These are phyloP conservation scores for Unio pictorum DNA, from an alignment of 2,888 invertebrate genomes.

Conservation along the genomic window DNA sequence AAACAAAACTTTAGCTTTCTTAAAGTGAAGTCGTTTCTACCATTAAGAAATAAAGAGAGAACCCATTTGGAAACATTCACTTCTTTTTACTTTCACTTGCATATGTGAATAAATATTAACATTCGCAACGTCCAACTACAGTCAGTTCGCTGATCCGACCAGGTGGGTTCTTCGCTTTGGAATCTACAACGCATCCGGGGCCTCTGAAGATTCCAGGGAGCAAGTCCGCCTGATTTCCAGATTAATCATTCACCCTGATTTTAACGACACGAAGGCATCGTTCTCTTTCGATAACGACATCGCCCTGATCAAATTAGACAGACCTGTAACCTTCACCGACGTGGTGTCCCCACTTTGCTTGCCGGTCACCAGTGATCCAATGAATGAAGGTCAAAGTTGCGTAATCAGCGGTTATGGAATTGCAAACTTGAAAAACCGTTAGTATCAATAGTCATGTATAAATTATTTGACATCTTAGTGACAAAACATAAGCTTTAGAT, in stretches of 20 bases:
- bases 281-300: conserved; percentile 32
- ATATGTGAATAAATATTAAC: no score
- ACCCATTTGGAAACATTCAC: no score
- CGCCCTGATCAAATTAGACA: conserved; percentile 30
- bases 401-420: conserved; percentile 38
- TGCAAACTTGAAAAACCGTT: conserved; percentile 7
- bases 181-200: conserved; percentile 13
- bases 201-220: conserved; percentile 9
- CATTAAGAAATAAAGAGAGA: no score
- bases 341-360: conserved; percentile 32
- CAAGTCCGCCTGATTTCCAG: conserved; percentile 15
- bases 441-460: not conserved
- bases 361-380: conserved; percentile 10
- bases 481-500: no score
- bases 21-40: no score
- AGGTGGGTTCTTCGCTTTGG: conserved; percentile 17
- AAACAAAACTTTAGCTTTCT: no score
- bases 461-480: no score
- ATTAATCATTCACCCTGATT: conserved; percentile 10
- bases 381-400: conserved; percentile 14
- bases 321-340: conserved; percentile 24
- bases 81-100: no score
- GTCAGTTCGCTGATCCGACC: conserved; percentile 8
- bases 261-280: conserved; percentile 2
- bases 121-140: no score